Conservation (phyloP, 2,888 invertebrate species). For the Acrocera orbiculus region DNA sequence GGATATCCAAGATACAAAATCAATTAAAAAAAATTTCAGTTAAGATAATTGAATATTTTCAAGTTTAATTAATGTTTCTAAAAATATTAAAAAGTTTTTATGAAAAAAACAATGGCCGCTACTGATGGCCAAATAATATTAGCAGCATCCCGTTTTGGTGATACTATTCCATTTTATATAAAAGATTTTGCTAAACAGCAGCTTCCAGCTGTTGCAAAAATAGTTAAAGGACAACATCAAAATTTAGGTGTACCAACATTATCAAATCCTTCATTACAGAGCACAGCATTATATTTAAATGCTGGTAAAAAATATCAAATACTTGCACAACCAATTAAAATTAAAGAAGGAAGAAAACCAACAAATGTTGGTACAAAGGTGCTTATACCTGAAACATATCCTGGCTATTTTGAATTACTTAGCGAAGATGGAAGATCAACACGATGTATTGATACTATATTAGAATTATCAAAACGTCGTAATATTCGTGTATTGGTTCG, state of each 20-base stretch:
- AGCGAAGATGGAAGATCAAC: conserved; percentile 89
- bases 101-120: conserved; percentile 52
- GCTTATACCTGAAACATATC: conserved; percentile 77
- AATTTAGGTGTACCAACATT: conserved; percentile 77
- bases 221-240: conserved; percentile 86
- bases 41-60: neutral
- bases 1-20: conserved; percentile 1
- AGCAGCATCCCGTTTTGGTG: conserved; percentile 51
- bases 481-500: conserved; percentile 30
- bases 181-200: conserved; percentile 48
- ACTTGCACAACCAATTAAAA: conserved; percentile 74
- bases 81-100: conserved; percentile 7
- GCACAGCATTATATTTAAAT: conserved; percentile 69
- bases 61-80: conserved; percentile 7
- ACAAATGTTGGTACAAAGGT: conserved; percentile 61
- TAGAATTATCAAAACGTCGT: conserved; percentile 60
- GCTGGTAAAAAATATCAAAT: conserved; percentile 73
- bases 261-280: conserved; percentile 71
- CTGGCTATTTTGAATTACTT: conserved; percentile 83
- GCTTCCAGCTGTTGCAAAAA: conserved; percentile 71
- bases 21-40: no score
- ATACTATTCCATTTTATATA: conserved; percentile 28
- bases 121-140: conserved; percentile 81
- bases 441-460: conserved; percentile 73
- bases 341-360: conserved; percentile 71